Base-by-base conservation (phyloP, 2,113 vertebrate species). In the Xiphophorus maculatus region DNA sequence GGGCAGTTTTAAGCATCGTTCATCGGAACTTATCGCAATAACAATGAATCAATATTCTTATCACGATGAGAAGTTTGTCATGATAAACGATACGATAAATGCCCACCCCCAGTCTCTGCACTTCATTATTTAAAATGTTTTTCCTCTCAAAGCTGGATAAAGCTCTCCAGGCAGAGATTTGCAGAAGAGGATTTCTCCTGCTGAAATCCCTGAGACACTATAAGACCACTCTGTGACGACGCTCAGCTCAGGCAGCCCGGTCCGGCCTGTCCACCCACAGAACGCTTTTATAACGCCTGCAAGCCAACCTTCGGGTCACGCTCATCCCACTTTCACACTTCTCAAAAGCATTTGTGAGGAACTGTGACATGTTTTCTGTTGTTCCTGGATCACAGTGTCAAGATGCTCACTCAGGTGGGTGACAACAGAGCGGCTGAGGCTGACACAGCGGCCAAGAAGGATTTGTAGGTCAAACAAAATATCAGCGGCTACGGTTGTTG, bases 211-310 rank as follows among this genome's bases (percentile, higher is more conserved):
- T 35, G 40, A 74, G 69, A 84, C 29, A 69, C 72, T 74, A 65
- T 27, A 67, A 84, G 71, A 35, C 63, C 1, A 1, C 69, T 86
- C 48, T 79, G 72, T 63, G 67, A 68, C 62, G n/a, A 32, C 27
- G 9, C 1, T 33, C 32, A 42, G 40, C 37, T 70, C 61, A 40
- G 71, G 62, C 6, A 5, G 32, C 35, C 9, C 2, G 2, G 82
- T 30, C 51, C 30, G n/a, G 33, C 37, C 63, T 80, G 48, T 84
- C 76, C 85, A 79, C 88, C 84, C 73, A 89, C 87, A 71, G 60
- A 74, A 40, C 67, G 76, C 74, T 76, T 89, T 79, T 71, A 61
- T 84, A 89, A 87, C 0, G 3, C 79, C 73, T 67, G 42, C 69
- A 22, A 71, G 2, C 66, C 51, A 85, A 79, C 83, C n/a, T 1